Conservation (phyloP, 1,140 invertebrate species). For the Colletes latitarsis region DNA sequence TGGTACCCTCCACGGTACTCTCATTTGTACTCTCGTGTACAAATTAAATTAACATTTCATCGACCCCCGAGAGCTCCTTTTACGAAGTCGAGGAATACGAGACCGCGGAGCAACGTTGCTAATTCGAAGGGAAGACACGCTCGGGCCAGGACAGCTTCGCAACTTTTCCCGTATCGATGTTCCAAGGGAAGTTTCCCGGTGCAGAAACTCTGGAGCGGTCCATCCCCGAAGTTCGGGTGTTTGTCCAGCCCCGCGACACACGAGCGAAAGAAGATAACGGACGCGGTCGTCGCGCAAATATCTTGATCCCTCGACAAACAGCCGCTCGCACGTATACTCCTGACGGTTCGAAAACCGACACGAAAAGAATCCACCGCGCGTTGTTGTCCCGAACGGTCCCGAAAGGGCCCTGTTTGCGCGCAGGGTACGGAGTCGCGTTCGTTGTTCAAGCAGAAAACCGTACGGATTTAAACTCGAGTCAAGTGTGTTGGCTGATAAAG, state of each 20-base stretch:
- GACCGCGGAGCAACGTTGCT: background rate
- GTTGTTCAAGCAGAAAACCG: conserved; percentile 47
- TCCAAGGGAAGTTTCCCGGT: background rate
- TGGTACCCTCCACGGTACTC: too few species aligned
- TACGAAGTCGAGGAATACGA: background rate
- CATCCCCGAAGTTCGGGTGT: conserved; percentile 41
- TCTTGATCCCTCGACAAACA: conserved; percentile 66
- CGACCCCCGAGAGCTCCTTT: too few species aligned
- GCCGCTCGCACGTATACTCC: conserved; percentile 58
- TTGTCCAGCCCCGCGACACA: conserved; percentile 40
- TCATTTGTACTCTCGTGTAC: too few species aligned
- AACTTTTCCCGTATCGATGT: background rate
- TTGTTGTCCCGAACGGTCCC: conserved; percentile 48
- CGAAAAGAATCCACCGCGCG: conserved; percentile 32
- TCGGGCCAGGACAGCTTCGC: background rate
- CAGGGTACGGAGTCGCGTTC: conserved; percentile 4
- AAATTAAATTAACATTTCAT: background rate
- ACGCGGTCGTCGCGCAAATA: conserved; percentile 59
- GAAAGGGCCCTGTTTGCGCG: conserved; percentile 52
- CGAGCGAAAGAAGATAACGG: conserved; percentile 41
- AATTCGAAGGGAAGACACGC: background rate
- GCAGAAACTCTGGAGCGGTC: background rate
- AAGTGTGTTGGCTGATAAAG: conserved; percentile 69
- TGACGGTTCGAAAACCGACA: conserved; percentile 42
- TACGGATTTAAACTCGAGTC: conserved; percentile 65